phyloP scores from a whole-genome alignment of 2,888 invertebrate species.

The Cenopis cana region DNA sequence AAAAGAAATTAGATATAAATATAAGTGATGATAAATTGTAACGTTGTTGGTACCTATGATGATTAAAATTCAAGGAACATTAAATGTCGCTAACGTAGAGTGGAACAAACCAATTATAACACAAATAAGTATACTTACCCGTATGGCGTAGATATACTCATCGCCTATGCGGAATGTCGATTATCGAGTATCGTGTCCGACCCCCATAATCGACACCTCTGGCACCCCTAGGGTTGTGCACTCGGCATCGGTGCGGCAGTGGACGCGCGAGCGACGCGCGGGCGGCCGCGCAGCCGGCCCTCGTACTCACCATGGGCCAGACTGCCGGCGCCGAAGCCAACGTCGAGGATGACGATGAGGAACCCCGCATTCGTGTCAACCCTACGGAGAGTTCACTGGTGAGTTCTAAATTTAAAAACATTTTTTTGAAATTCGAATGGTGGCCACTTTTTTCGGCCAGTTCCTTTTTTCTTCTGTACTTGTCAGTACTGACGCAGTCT shows the following conservation, averaged over 20 bases:
- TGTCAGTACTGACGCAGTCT: background rate
- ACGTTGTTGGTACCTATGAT: background rate
- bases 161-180: background rate
- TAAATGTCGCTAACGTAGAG: background rate
- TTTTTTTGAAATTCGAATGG: background rate
- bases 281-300: constrained; percentile 79
- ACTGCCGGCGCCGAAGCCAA: constrained; percentile 82
- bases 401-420: constrained; percentile 54
- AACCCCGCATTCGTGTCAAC: constrained; percentile 81
- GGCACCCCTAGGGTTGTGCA: constrained; percentile 63
- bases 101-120: background rate
- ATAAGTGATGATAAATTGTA: background rate
- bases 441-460: background rate
- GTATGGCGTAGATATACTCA: background rate
- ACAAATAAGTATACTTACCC: background rate
- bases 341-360: constrained; percentile 80
- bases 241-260: constrained; percentile 69
- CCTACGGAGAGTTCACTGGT: constrained; percentile 83
- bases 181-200: constrained; percentile 11
- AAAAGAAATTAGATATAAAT: background rate
- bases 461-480: background rate
- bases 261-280: constrained; percentile 79
- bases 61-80: background rate
- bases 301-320: constrained; percentile 84
- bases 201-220: constrained; percentile 37